Conservation (phyloP, 2,888 invertebrate species). For the Agriopis leucophaearia region DNA sequence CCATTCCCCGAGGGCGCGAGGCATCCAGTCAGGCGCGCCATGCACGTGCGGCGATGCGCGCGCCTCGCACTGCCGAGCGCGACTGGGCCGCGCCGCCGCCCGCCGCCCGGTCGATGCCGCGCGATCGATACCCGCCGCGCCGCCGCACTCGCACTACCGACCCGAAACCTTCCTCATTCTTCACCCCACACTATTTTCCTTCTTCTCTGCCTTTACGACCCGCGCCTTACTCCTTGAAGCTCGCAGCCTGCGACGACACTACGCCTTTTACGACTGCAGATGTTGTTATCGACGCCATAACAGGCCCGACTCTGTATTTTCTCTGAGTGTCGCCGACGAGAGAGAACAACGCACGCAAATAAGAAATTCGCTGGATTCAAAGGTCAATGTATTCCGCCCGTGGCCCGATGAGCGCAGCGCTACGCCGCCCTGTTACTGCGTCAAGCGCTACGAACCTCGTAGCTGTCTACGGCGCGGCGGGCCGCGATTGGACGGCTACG, state of each 20-base stretch:
- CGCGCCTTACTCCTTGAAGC: conserved; percentile 41
- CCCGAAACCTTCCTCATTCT: conserved; percentile 56
- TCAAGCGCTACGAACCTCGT: conserved; percentile 78
- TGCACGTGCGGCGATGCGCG: conserved; percentile 82
- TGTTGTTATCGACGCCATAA: conserved; percentile 61
- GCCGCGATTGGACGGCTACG: conserved; percentile 66
- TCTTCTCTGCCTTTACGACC: conserved; percentile 43
- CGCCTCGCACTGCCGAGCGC: conserved; percentile 81
- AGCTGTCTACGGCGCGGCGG: conserved; percentile 69
- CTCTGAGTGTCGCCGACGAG: conserved; percentile 27
- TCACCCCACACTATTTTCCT: conserved; percentile 51
- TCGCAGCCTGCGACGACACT: conserved; percentile 43
- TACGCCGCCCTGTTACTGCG: conserved; percentile 76
- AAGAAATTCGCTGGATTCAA: conserved; percentile 63
- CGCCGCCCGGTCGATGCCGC: conserved; percentile 58
- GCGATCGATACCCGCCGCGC: conserved; percentile 61
- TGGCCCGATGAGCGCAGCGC: conserved; percentile 68
- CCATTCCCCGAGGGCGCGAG: conserved; percentile 86
- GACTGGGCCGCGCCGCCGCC: conserved; percentile 63
- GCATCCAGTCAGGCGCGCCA: conserved; percentile 85
- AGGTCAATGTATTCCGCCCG: conserved; percentile 66
- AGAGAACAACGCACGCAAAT: conserved; percentile 25
- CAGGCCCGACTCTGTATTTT: conserved; percentile 46
- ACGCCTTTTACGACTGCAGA: conserved; percentile 60
- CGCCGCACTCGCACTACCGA: conserved; percentile 60